These are phyloP conservation scores for Chloropsis hardwickii DNA, from an alignment of 2,113 vertebrate species.

Conservation along the genomic window DNA sequence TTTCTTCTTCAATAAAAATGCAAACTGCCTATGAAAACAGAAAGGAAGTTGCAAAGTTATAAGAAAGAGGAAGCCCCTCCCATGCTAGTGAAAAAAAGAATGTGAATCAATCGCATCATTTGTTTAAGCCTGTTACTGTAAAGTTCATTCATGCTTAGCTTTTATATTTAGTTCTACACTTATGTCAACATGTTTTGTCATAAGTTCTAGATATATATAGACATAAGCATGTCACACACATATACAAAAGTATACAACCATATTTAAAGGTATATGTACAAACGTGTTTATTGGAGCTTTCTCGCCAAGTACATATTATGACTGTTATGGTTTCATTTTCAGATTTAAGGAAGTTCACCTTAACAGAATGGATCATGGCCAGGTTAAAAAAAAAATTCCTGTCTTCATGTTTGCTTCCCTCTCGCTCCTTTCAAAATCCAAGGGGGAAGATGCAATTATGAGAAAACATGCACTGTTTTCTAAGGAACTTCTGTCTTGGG, in stretches of 20 bases:
- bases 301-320: background rate
- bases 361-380: background rate
- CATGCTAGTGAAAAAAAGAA: background rate
- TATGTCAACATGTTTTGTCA: background rate
- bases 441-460: background rate
- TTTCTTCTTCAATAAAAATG: background rate
- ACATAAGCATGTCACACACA: background rate
- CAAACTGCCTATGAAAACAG: background rate
- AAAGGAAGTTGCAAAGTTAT: background rate
- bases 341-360: background rate
- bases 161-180: background rate
- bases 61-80: background rate
- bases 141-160: background rate
- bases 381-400: background rate
- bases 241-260: background rate
- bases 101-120: background rate
- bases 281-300: background rate
- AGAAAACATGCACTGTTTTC: background rate
- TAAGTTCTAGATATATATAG: background rate
- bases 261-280: background rate
- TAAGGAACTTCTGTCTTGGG: background rate
- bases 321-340: background rate
- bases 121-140: background rate
- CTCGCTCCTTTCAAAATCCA: background rate
- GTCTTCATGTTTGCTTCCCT: background rate